Percentiles rank a stretch among this genome's conserved stretches.
phyloP scores from a whole-genome alignment of 2,113 vertebrate genomes.

The Neofelis nebulosa region DNA sequence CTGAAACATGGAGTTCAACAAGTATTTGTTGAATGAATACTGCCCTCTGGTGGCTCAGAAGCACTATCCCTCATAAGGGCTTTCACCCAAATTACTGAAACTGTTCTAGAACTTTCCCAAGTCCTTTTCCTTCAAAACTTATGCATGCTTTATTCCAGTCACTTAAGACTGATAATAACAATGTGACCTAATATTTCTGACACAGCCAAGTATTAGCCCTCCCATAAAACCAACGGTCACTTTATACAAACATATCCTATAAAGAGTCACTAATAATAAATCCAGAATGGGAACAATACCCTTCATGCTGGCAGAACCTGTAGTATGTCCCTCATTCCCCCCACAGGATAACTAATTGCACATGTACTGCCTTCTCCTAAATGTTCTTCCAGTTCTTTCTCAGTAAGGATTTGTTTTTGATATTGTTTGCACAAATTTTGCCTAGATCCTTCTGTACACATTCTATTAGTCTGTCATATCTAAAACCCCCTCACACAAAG shows the following conservation, averaged over 20 bases:
- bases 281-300: not conserved
- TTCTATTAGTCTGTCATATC: not conserved
- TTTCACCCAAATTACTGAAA: not conserved
- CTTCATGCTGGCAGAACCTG: not conserved
- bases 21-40: not conserved
- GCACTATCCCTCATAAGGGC: rapidly evolving
- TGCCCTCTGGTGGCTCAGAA: constrained; percentile 58
- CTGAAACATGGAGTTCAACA: not conserved
- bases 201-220: not conserved
- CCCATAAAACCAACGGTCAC: not conserved
- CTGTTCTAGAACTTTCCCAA: not conserved
- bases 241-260: not conserved
- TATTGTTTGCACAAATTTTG: not conserved
- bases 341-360: not conserved
- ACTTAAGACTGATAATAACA: not conserved
- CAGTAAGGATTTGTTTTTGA: not conserved
- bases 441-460: not conserved
- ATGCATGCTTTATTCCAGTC: not conserved
- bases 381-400: not conserved
- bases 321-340: not conserved
- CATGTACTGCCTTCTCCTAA: not conserved
- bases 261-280: not conserved
- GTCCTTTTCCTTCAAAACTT: not conserved
- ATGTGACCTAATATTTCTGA: not conserved
- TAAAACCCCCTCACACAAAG: not conserved